Base-by-base conservation (phyloP, 1,140 invertebrate species). In the Daktulosphaira vitifoliae region DNA sequence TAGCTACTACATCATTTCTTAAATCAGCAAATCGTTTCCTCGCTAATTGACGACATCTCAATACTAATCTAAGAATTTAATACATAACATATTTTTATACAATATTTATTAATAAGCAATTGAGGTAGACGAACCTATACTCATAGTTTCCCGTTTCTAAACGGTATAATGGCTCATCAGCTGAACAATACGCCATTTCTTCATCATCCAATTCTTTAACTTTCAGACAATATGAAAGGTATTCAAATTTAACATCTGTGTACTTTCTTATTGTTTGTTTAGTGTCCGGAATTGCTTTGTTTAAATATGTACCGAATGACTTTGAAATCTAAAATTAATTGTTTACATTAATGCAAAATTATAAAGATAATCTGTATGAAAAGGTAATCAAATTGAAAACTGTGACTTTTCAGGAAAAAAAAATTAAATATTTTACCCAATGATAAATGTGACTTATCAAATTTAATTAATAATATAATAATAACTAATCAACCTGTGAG, bases 101-200 rank as follows among this genome's bases (percentile, higher is more conserved):
- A 38, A 2, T 37, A 59, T 2, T 29, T 29, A 29, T 26, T 53
- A 29, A n/a, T 25, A 25, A 33, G 26, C 25, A 26, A n/a, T n/a
- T 53, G 18, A 11, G n/a, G 8, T 39, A 9, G 8, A 25, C 26
- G 13, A 33, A 67, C 83, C 95, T 85, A 74, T 98, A 99, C 75
- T 98, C 96, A 78, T 98, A 99, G 76, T 99, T 99, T 56, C 96
- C 96, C 6, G 96, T 98, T 77, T 98, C 96, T 0, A 99, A 91
- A 42, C 96, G 80, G 75, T 98, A 98, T 15, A 98, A 76, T 0
- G 96, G 94, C 74, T 99, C 96, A 73, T 97, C 92, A n/a, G 98
- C 74, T 0, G 90, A 85, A 33, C 87, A 87, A 74, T 93, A 98
- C 65, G 87, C 88, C 69, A 94, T 92, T 73, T 98, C 96, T 74